Evolutionary conservation across 1,140 invertebrate species (phyloP).

Genomic region (Fopius arisanus): DNA sequence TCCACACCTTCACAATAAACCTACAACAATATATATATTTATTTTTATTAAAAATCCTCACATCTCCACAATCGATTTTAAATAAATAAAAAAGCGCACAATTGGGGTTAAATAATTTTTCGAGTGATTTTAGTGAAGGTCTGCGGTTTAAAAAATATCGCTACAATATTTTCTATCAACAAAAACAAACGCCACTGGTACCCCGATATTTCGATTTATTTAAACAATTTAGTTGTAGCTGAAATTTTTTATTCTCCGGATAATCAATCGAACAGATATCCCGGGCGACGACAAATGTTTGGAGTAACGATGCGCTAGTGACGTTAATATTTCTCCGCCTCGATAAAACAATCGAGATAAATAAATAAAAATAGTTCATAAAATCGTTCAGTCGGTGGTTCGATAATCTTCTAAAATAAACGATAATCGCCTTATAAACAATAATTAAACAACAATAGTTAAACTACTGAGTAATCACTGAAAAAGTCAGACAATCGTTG

Average conservation of each 20-base stretch:
- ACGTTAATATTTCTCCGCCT: not conserved
- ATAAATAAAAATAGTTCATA: too few relatives aligned
- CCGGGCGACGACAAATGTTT: not conserved
- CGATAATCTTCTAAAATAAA: not conserved
- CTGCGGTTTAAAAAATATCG: too few relatives aligned
- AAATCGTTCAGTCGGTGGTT: not conserved
- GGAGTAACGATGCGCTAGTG: not conserved
- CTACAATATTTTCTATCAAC: not conserved
- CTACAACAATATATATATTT: too few relatives aligned
- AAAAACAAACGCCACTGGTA: not conserved
- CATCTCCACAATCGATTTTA: too few relatives aligned
- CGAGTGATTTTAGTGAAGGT: not conserved
- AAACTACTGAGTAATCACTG: not conserved
- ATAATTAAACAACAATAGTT: not conserved
- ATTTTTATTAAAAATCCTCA: too few relatives aligned
- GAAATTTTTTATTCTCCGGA: not conserved
- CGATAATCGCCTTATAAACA: not conserved
- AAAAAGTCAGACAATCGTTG: not conserved
- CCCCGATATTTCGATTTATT: not conserved
- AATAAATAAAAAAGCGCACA: too few relatives aligned
- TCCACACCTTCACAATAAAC: too few relatives aligned
- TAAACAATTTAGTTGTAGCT: not conserved
- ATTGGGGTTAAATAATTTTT: too few relatives aligned
- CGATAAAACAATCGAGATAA: too few relatives aligned
- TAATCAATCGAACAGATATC: slow-evolving; percentile 9